Percentiles rank a stretch among this genome's conserved stretches.
These are phyloP conservation scores for Diachasma alloeum DNA, from an alignment of 1,140 invertebrate genomes.

Conservation along the genomic window DNA sequence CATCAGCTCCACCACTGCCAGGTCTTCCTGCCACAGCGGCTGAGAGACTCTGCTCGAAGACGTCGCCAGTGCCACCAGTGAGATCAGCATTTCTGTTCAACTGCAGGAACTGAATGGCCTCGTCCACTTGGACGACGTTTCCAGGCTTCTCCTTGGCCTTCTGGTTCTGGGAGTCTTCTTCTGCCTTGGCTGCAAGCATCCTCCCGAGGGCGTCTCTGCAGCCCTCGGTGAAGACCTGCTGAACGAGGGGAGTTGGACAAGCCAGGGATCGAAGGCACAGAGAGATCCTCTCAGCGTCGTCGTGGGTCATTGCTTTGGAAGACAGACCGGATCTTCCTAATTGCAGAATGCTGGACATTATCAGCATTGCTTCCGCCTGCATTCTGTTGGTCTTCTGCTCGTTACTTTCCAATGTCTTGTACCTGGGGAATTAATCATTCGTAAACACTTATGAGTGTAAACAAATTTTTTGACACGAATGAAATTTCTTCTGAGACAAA, in stretches of 20 bases:
- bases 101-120: conserved; percentile 88
- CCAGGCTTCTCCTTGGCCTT: conserved; percentile 78
- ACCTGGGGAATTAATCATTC: conserved; percentile 52
- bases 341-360: conserved; percentile 88
- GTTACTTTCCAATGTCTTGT: conserved; percentile 68
- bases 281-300: conserved; percentile 92
- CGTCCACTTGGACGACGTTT: conserved; percentile 83
- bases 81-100: conserved; percentile 76
- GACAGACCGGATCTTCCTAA: conserved; percentile 75
- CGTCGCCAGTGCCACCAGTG: conserved; percentile 82
- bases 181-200: conserved; percentile 86
- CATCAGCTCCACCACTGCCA: conserved; percentile 59
- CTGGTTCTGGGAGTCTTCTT: conserved; percentile 72
- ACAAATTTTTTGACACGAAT: no score
- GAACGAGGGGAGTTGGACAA: conserved; percentile 75
- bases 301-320: conserved; percentile 88
- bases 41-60: conserved; percentile 94
- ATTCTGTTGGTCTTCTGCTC: conserved; percentile 74
- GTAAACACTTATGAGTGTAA: no score
- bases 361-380: conserved; percentile 85
- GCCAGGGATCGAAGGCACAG: conserved; percentile 84
- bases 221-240: conserved; percentile 79
- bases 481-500: no score
- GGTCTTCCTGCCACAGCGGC: conserved; percentile 83
- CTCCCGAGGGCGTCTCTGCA: conserved; percentile 84